Evolutionary conservation across 2,797 vertebrate genomes (phyloP), one percentile per base, ranked within the genome.

Genomic region (Aeoliscus strigatus): DNA sequence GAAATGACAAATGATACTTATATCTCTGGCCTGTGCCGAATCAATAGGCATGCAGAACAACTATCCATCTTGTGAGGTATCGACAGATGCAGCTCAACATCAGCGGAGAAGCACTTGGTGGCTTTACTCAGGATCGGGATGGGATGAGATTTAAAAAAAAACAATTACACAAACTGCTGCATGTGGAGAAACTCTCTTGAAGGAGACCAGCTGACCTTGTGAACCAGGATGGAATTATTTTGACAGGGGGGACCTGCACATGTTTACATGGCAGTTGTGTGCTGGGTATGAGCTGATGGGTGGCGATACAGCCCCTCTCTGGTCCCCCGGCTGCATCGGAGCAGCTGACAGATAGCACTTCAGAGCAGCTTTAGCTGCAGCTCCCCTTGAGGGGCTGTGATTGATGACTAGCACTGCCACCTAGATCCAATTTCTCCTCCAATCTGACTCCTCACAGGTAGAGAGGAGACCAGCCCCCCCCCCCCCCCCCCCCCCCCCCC

Each of bases 1-100:
- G 90, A 94, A 91, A 97, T 97, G 95, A 98, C 94, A 94, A 95
- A 97, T 95, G 92, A 90, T 91, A 88, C 87, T 58, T 62, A 89
- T 89, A 88, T 90, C 82, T 88, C 86, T 90, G 89, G 91, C 93
- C 91, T 83, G 89, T 87, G 88, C 85, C 62, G 85, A 89, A 97
- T 98, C 93, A 86, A 98, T 98, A 93, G 84, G 89, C 86, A 88
- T 87, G 87, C 88, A 86, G 89, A 90, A 91, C 85, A 85, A 89
- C 92, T 90, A 93, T 89, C 87, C 90, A 88, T 93, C 92, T 92
- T 89, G 80, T 90, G 88, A 76, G 71, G 73, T 91, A 94, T 94
- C 83, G 90, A 94, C 92, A 91, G 83, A 52, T 52, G 84, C 70
- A 77, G 76, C 85, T 81, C 71, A 66, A 78, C 82, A 55, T 77